A percentile compares a stretch with the other conserved stretches of the same genome.
phyloP scores from a whole-genome alignment of 2,888 invertebrate genomes.

The Coenonympha arcania region DNA sequence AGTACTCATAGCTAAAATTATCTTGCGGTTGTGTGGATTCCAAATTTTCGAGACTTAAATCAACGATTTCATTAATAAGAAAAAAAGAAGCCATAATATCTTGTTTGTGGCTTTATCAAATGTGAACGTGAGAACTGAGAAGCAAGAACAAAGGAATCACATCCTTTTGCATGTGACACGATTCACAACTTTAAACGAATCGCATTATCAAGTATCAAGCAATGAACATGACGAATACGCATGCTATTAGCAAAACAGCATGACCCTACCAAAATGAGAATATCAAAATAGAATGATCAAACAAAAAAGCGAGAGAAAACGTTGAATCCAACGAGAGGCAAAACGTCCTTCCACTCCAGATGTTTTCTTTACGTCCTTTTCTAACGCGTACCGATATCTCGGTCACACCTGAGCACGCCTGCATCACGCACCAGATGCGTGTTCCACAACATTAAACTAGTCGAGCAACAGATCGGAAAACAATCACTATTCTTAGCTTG shows the following conservation, averaged over 20 bases:
- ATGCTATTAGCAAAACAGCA: slow-evolving; percentile 6
- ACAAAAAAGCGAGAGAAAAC: slow-evolving; percentile 21
- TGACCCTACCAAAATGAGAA: slow-evolving; percentile 15
- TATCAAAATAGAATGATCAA: slow-evolving; percentile 23
- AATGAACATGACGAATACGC: no score
- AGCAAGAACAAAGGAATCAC: no score
- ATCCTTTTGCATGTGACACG: no score
- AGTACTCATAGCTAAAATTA: no score
- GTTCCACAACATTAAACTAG: slow-evolving; percentile 32
- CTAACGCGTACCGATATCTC: slow-evolving; percentile 32
- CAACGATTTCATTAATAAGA: no score
- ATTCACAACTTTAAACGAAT: no score
- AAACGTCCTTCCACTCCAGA: slow-evolving; percentile 36
- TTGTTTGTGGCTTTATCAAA: no score
- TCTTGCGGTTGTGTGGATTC: no score
- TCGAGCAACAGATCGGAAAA: slow-evolving; percentile 32
- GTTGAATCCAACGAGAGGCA: slow-evolving; percentile 25
- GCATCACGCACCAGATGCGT: slow-evolving; percentile 40
- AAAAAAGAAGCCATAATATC: no score
- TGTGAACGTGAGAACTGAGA: no score
- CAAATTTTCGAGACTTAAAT: no score
- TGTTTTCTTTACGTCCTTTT: slow-evolving; percentile 46
- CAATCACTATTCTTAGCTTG: slow-evolving; percentile 13
- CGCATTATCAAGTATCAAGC: no score
- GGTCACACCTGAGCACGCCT: slow-evolving; percentile 30